These are phyloP conservation scores for Muscidifurax raptorellus DNA, from an alignment of 1,140 invertebrate genomes.

Conservation along the genomic window DNA sequence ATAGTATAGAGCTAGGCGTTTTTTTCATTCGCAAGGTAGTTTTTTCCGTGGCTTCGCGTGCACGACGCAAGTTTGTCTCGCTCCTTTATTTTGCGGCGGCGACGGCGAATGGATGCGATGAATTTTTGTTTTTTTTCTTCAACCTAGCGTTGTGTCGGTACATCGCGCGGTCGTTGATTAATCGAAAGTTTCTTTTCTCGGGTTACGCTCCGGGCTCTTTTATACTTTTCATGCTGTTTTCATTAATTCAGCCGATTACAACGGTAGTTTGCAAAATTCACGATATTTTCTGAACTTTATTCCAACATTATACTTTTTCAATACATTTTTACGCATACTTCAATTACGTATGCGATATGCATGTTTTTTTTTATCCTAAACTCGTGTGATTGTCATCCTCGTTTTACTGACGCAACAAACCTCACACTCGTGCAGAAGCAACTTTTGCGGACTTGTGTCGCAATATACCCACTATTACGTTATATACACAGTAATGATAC, in stretches of 20 bases:
- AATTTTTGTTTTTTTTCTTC: slow-evolving; percentile 25
- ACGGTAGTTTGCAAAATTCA: too few relatives aligned
- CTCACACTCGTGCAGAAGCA: too few relatives aligned
- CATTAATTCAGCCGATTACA: not conserved
- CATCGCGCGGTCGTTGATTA: slow-evolving; percentile 18
- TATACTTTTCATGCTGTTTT: not conserved
- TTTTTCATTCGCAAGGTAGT: not conserved
- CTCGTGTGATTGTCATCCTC: too few relatives aligned
- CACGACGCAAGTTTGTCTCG: slow-evolving; percentile 28
- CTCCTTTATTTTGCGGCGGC: slow-evolving; percentile 6
- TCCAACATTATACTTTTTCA: too few relatives aligned
- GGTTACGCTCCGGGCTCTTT: not conserved
- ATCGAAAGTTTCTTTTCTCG: slow-evolving; percentile 4
- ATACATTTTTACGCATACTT: too few relatives aligned
- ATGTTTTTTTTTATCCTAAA: too few relatives aligned
- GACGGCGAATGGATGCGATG: slow-evolving; percentile 12
- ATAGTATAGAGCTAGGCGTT: not conserved
- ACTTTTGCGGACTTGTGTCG: too few relatives aligned
- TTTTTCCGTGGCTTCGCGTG: slow-evolving; percentile 27
- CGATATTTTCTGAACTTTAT: too few relatives aligned
- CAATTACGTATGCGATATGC: too few relatives aligned
- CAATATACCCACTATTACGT: too few relatives aligned
- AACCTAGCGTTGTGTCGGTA: not conserved
- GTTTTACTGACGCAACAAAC: too few relatives aligned
- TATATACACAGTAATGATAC: too few relatives aligned